A percentile compares a stretch with the other conserved stretches of the same genome.
These are phyloP conservation scores for Parapsyche elsis DNA, from an alignment of 1,140 invertebrate species.

Conservation along the genomic window DNA sequence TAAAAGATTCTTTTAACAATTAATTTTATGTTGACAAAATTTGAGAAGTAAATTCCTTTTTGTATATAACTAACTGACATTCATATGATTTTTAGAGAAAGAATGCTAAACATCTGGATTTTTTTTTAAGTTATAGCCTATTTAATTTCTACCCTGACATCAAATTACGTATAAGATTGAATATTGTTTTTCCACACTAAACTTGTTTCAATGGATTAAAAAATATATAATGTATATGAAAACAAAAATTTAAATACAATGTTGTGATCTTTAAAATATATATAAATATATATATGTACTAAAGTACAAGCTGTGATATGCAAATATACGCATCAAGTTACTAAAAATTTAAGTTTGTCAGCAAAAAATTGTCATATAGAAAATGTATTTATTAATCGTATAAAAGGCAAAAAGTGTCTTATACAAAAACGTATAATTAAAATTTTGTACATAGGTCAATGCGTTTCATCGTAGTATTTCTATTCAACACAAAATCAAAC, in stretches of 20 bases:
- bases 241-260: neutral
- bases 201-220: neutral
- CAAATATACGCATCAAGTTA: neutral
- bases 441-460: neutral
- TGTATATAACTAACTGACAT: slow-evolving; percentile 16
- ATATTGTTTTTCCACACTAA: slow-evolving; percentile 48
- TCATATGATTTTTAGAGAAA: slow-evolving; percentile 37
- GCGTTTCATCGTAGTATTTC: neutral
- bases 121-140: slow-evolving; percentile 54
- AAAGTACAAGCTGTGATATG: neutral
- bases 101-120: slow-evolving; percentile 44
- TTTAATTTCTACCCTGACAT: slow-evolving; percentile 68
- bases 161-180: slow-evolving; percentile 68
- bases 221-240: neutral
- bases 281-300: neutral
- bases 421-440: slow-evolving; percentile 1
- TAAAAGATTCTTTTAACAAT: neutral
- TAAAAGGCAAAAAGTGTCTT: slow-evolving; percentile 10
- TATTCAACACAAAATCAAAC: no score
- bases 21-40: slow-evolving; percentile 26
- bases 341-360: neutral
- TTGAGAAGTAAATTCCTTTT: slow-evolving; percentile 6
- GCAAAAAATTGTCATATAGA: slow-evolving; percentile 5
- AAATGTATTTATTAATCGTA: neutral
- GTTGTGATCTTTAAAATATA: slow-evolving; percentile 16